Conservation (phyloP, 2,888 invertebrate genomes). For the Troides oblongomaculatus region DNA sequence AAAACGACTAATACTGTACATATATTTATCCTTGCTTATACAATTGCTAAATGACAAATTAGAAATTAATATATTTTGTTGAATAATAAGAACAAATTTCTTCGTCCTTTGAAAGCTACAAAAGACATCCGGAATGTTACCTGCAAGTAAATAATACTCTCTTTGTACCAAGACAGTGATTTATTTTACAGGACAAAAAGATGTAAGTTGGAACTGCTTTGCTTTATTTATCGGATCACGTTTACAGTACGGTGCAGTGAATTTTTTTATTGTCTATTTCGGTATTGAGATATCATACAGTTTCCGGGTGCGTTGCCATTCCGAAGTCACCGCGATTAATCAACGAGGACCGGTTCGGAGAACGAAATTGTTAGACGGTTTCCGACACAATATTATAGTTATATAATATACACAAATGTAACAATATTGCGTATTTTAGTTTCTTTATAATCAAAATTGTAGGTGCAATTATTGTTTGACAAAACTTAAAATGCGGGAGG, state of each 20-base stretch:
- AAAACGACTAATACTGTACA: neutral
- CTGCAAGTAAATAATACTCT: slow-evolving; percentile 9
- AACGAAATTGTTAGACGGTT: slow-evolving; percentile 42
- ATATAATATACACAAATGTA: neutral
- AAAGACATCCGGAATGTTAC: slow-evolving; percentile 14
- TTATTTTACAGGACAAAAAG: slow-evolving; percentile 19
- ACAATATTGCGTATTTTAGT: neutral
- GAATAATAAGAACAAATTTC: neutral
- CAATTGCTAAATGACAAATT: neutral
- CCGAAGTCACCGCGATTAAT: slow-evolving; percentile 46
- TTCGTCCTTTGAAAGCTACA: slow-evolving; percentile 1
- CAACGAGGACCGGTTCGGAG: slow-evolving; percentile 43
- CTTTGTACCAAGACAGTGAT: slow-evolving; percentile 23
- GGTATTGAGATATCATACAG: slow-evolving; percentile 49
- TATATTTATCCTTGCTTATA: neutral
- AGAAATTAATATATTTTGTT: neutral
- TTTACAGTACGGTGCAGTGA: slow-evolving; percentile 51
- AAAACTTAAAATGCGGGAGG: too few relatives aligned
- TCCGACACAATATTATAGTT: slow-evolving; percentile 2
- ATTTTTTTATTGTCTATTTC: slow-evolving; percentile 30
- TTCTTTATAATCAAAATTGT: neutral
- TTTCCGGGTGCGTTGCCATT: slow-evolving; percentile 53
- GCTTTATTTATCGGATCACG: slow-evolving; percentile 37
- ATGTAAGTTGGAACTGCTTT: slow-evolving; percentile 12
- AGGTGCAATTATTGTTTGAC: too few relatives aligned